Evolutionary conservation across 2,113 vertebrate species (phyloP).

Genomic region (Megaptera novaeangliae): DNA sequence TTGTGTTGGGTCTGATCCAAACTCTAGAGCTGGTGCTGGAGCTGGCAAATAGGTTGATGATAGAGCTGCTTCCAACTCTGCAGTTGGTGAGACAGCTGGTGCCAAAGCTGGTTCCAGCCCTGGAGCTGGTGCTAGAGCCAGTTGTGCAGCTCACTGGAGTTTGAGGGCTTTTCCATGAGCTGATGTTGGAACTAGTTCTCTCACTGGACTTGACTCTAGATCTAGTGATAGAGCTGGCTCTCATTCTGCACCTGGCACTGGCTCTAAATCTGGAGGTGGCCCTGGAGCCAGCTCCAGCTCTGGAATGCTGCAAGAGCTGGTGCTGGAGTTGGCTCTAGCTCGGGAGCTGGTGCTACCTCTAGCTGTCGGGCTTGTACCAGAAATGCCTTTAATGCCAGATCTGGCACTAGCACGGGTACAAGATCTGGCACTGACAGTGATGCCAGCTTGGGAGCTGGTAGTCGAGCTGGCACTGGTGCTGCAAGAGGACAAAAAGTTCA

Average conservation of each 20-base stretch:
- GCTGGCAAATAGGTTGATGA: not conserved
- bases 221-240: not conserved
- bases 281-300: not conserved
- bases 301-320: not conserved
- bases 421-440: not conserved
- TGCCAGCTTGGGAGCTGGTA: not conserved
- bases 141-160: not conserved
- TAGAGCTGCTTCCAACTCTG: too few relatives aligned
- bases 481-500: rapidly evolving
- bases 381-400: not conserved
- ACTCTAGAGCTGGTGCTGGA: not conserved
- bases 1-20: not conserved
- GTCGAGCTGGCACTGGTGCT: not conserved
- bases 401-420: too few relatives aligned
- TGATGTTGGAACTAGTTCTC: not conserved
- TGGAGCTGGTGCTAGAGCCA: not conserved
- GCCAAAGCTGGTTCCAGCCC: too few relatives aligned
- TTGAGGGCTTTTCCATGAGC: not conserved
- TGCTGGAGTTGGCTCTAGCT: not conserved
- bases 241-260: not conserved
- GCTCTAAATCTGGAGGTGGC: not conserved
- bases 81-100: too few relatives aligned
- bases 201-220: not conserved
- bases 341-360: not conserved
- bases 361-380: not conserved